Conservation (phyloP, 2,888 invertebrate species). For the Rotaria magnacalcarata region DNA sequence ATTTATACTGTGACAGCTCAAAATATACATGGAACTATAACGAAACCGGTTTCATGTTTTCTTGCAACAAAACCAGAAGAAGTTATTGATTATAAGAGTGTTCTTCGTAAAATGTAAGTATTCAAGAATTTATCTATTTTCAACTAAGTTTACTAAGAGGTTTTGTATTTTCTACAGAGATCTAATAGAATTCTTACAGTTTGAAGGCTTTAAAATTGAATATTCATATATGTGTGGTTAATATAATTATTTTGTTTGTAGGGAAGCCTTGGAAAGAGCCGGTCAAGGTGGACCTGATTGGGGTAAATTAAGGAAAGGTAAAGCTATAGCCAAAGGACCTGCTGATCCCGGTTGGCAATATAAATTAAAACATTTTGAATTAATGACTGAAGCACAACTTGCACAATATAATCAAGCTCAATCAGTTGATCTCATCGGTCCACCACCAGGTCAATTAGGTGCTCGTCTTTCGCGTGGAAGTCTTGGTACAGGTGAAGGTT, state of each 20-base stretch:
- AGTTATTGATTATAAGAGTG: slow-evolving; percentile 53
- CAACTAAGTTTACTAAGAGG: too few species aligned
- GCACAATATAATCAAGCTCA: neutral
- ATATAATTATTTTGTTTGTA: neutral
- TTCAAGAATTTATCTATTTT: neutral
- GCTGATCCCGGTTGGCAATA: slow-evolving; percentile 38
- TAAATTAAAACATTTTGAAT: slow-evolving; percentile 45
- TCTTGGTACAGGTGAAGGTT: neutral
- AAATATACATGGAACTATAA: slow-evolving; percentile 56
- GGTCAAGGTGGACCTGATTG: slow-evolving; percentile 40
- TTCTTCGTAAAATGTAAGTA: neutral
- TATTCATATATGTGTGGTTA: too few species aligned
- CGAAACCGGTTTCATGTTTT: slow-evolving; percentile 56
- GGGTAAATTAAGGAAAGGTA: slow-evolving; percentile 45
- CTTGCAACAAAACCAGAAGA: slow-evolving; percentile 57
- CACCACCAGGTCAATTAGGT: neutral
- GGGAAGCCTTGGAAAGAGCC: neutral
- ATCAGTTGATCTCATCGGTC: neutral
- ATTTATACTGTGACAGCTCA: slow-evolving; percentile 57
- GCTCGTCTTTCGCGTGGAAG: neutral
- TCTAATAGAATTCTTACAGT: too few species aligned
- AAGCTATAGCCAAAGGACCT: slow-evolving; percentile 9
- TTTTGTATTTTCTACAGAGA: too few species aligned
- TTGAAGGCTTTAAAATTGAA: too few species aligned
- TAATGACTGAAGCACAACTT: neutral